These are phyloP conservation scores for Brachypalpus laphriformis DNA, from an alignment of 2,888 invertebrate species.

Conservation along the genomic window DNA sequence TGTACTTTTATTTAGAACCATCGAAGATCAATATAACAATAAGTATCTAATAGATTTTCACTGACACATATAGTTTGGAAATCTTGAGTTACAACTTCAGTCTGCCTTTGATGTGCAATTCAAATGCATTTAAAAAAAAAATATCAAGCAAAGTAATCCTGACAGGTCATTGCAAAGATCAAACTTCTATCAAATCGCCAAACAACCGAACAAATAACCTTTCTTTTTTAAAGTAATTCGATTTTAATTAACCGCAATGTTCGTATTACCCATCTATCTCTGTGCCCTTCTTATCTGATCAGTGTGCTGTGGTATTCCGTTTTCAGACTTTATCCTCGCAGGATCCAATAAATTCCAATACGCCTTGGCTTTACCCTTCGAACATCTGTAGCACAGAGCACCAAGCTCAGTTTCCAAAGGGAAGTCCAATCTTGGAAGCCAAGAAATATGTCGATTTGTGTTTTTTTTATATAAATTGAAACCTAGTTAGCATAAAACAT, in stretches of 20 bases:
- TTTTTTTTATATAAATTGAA: slow-evolving; percentile 62
- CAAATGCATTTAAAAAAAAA: no score
- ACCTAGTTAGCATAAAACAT: slow-evolving; percentile 74
- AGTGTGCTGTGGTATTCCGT: not conserved
- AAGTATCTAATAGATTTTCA: no score
- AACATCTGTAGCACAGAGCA: slow-evolving; percentile 48
- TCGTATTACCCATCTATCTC: slow-evolving; percentile 57
- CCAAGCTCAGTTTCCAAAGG: not conserved
- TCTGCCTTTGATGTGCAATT: no score
- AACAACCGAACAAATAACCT: not conserved
- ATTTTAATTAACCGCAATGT: slow-evolving; percentile 70
- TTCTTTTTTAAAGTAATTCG: slow-evolving; percentile 46
- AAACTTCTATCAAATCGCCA: not conserved
- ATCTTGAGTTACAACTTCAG: no score
- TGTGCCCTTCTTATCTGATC: slow-evolving; percentile 48
- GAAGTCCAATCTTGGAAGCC: slow-evolving; percentile 52
- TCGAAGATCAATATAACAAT: no score
- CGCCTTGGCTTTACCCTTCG: slow-evolving; percentile 15
- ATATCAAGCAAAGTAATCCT: no score
- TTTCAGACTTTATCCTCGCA: not conserved
- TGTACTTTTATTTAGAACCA: no score
- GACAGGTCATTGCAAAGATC: not conserved
- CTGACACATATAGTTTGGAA: no score
- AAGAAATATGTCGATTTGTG: slow-evolving; percentile 48
- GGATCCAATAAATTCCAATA: slow-evolving; percentile 54